phyloP scores from a whole-genome alignment of 2,888 invertebrate species.

The Altica lythri region DNA sequence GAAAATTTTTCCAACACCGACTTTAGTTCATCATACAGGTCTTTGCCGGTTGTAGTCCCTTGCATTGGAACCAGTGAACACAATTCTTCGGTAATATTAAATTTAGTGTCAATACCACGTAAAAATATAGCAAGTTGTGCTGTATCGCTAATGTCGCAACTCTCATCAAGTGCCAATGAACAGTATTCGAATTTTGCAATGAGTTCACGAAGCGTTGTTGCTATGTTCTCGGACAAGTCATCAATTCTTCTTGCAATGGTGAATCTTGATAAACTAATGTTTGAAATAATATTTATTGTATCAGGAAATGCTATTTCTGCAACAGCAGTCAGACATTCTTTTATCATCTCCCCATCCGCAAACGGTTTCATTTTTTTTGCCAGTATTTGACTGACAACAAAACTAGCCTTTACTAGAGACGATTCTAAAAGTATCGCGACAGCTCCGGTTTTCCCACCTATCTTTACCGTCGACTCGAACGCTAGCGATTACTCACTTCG shows the following conservation, averaged over 20 bases:
- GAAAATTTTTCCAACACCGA: slow-evolving; percentile 23
- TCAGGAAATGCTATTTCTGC: slow-evolving; percentile 41
- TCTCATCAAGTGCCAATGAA: slow-evolving; percentile 40
- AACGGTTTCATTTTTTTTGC: slow-evolving; percentile 42
- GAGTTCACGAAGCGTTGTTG: slow-evolving; percentile 33
- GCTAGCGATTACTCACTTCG: no score
- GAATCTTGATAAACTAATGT: slow-evolving; percentile 39
- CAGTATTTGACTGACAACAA: slow-evolving; percentile 10
- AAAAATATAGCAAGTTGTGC: slow-evolving; percentile 18
- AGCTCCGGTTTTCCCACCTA: no score
- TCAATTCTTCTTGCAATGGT: slow-evolving; percentile 36
- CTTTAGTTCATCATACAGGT: slow-evolving; percentile 12
- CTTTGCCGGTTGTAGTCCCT: slow-evolving; percentile 11
- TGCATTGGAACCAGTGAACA: slow-evolving; percentile 5
- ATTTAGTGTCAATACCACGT: slow-evolving; percentile 23
- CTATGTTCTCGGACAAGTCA: slow-evolving; percentile 35
- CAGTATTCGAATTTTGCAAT: slow-evolving; percentile 36
- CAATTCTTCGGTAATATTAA: slow-evolving; percentile 20
- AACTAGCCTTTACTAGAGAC: no score
- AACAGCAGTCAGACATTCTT: slow-evolving; percentile 42
- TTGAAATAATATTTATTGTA: slow-evolving; percentile 40
- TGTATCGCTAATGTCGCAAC: slow-evolving; percentile 32
- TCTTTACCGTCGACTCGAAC: no score
- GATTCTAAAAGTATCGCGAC: no score
- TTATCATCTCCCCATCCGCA: slow-evolving; percentile 41